These are phyloP conservation scores for Anguilla rostrata DNA, from an alignment of 2,113 vertebrate species.

Conservation along the genomic window DNA sequence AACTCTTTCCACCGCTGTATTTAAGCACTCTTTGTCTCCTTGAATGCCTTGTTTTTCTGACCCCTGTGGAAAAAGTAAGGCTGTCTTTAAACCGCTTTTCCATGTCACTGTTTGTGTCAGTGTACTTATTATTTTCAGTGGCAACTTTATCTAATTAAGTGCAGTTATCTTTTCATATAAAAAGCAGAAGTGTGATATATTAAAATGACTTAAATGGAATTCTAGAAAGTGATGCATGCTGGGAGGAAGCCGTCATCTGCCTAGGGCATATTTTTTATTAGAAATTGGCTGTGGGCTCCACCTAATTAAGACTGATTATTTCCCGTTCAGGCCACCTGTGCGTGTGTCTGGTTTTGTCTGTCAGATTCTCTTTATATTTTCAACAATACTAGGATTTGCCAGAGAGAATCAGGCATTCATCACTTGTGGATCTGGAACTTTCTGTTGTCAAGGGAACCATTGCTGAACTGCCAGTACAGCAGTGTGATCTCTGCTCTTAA, in stretches of 20 bases:
- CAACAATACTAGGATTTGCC: neutral
- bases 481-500: neutral
- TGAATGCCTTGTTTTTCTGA: neutral
- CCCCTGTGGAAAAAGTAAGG: neutral
- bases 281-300: neutral
- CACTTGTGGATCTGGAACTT: neutral
- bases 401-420: slow-evolving; percentile 1
- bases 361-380: slow-evolving; percentile 10
- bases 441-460: slow-evolving; percentile 5
- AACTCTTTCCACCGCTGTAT: neutral
- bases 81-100: neutral
- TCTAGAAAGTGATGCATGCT: neutral
- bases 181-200: neutral
- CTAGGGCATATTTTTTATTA: slow-evolving; percentile 5
- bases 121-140: slow-evolving; percentile 5
- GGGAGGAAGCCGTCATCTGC: neutral
- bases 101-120: neutral
- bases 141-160: slow-evolving; percentile 14
- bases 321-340: slow-evolving; percentile 10
- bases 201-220: neutral
- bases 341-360: neutral
- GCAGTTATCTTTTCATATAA: neutral
- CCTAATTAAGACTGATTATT: slow-evolving; percentile 16
- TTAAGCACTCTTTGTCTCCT: neutral
- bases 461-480: neutral